A percentile compares a stretch with the other conserved stretches of the same genome.
Evolutionary conservation across 2,113 vertebrate genomes (phyloP).

Genomic region (Ceuthmochares aereus): DNA sequence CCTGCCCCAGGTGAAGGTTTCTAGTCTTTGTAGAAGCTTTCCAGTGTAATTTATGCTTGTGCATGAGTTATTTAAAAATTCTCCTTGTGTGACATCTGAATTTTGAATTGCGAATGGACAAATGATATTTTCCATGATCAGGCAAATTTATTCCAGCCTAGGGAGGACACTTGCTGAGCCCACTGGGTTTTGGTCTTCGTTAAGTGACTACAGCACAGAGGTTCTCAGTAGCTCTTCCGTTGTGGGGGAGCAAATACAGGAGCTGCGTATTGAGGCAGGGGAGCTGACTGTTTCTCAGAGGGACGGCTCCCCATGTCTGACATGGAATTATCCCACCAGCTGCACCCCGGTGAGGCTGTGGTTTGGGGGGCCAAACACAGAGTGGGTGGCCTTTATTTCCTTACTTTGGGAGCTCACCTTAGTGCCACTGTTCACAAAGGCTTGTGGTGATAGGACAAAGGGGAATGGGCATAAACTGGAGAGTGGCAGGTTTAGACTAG

Average conservation of each 20-base stretch:
- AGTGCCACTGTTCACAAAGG: accelerated
- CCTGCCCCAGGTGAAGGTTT: not conserved
- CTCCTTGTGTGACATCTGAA: not conserved
- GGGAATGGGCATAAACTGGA: too few relatives aligned
- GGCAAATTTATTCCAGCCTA: not conserved
- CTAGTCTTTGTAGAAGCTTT: not conserved
- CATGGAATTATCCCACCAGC: not conserved
- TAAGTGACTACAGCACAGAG: not conserved
- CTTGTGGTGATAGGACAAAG: too few relatives aligned
- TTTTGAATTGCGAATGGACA: not conserved
- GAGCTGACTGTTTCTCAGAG: not conserved
- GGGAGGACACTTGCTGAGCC: not conserved
- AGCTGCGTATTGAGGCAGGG: not conserved
- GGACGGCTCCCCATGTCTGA: not conserved
- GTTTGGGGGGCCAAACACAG: accelerated
- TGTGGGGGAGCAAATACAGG: not conserved
- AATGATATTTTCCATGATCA: not conserved
- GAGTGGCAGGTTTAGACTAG: too few relatives aligned
- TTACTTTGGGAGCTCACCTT: not conserved
- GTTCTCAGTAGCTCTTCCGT: not conserved
- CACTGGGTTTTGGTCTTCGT: not conserved
- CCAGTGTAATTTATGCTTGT: not conserved
- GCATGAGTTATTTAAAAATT: not conserved
- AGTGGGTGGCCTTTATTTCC: not conserved
- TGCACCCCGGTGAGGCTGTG: not conserved